Evolutionary conservation across 2,113 vertebrate genomes (phyloP), one percentile per base, ranked within the genome.

Genomic region (Cervus canadensis): DNA sequence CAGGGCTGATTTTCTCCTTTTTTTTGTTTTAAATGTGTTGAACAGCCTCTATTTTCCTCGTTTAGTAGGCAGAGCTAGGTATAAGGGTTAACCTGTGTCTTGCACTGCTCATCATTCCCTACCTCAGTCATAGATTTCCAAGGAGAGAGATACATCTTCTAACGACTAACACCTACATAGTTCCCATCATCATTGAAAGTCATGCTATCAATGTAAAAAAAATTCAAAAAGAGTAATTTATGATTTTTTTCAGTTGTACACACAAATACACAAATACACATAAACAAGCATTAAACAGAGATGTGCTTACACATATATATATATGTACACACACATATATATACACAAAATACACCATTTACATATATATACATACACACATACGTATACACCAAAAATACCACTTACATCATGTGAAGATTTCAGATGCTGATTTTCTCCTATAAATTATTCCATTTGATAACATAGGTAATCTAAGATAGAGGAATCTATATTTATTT

Each of bases 31-130:
- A 79, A 92, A 96, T 97, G 94, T 91, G 59, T 64, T 16, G 11
- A 97, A 28, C n/a, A 98, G 93, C 52, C 30, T 7, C 0, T 64
- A 13, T 23, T 97, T 95, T 95, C 84, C 92, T 96, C 89, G 89
- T 89, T 64, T 59, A 82, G 95, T 96, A 98, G 59, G 89, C 91
- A 95, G 93, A 96, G 57, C 54, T 89, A 89, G 62, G 78, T 89
- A 57, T 89, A 93, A 95, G 97, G 78, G 94, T 97, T 94, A 95
- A 95, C 81, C 43, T 40, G 26, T 89, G 6, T 48, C 89, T 94
- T 91, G 30, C 14, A 40, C 23, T 59, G 60, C 83, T 96, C 28
- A 36, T 56, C 23, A 26, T 59, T 60, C 15, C n/a, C 33, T 82
- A 33, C 6, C 8, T 78, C 59, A 87, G 83, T 23, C 33, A 52